phyloP scores from a whole-genome alignment of 1,140 invertebrate species.

The Formica selysi region DNA sequence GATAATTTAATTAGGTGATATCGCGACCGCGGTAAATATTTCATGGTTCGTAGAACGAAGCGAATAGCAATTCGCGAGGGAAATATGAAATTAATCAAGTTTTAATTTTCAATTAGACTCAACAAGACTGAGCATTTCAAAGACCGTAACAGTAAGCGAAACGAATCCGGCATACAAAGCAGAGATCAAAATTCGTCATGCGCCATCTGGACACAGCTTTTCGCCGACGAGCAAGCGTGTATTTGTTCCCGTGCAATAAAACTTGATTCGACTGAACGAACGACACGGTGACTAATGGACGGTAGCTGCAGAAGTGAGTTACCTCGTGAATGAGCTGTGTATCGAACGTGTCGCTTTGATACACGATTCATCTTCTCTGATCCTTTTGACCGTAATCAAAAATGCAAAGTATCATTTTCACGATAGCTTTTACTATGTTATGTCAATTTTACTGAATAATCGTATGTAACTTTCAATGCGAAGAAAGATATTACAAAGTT shows the following conservation, averaged over 20 bases:
- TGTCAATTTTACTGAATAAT: background rate
- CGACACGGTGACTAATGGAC: constrained; percentile 61
- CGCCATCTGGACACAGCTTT: constrained; percentile 24
- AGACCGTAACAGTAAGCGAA: constrained; percentile 1
- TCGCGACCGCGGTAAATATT: background rate
- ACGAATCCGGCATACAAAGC: constrained; percentile 36
- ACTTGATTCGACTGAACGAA: constrained; percentile 63
- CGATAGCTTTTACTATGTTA: background rate
- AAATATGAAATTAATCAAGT: constrained; percentile 31
- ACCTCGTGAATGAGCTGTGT: constrained; percentile 40
- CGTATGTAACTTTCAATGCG: background rate
- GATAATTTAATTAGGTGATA: background rate
- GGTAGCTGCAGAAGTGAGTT: constrained; percentile 48
- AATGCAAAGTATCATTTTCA: background rate
- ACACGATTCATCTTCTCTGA: constrained; percentile 53
- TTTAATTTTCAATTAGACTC: constrained; percentile 51
- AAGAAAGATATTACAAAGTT: background rate
- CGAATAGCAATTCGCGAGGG: constrained; percentile 15
- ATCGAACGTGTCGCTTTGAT: constrained; percentile 46
- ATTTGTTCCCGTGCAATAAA: constrained; percentile 53
- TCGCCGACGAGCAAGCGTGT: constrained; percentile 47
- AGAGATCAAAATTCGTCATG: constrained; percentile 56
- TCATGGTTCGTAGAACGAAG: constrained; percentile 7
- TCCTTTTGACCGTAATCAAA: constrained; percentile 1
- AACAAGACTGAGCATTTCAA: constrained; percentile 3